Evolutionary conservation across 64 coral and sea anemone genomes (phyloP), one percentile per base, ranked within the genome.

Genomic region (Montipora sp.): DNA sequence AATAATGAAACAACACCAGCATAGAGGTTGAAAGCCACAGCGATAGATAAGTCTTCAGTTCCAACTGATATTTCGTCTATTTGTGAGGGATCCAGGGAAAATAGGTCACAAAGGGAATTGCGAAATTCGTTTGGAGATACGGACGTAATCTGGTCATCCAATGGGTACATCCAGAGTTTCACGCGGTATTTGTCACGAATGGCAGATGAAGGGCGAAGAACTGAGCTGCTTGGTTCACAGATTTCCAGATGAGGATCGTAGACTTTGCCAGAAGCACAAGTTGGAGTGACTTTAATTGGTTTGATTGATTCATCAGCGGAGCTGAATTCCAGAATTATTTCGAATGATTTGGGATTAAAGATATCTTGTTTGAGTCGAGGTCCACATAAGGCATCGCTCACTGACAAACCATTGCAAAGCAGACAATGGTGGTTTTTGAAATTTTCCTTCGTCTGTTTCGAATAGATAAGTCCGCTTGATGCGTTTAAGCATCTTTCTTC

Each of bases 281-380:
- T 43, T 23, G 83, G 5, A 5, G 23, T 44, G 2, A 78, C 59
- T 8, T 44, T 70, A 22, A 0, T 43, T 21, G 24, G 16, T 7
- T 51, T 5, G 70, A 4, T 21, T 58, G 53, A 6, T 55, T 16
- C 45, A 43, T 0, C 16, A 47, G 0, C 10, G n/a, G 53, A 12
- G 2, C 9, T 12, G 44, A 95, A 88, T 14, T 78, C 77, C 51
- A 97, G 76, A 45, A 97, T 4, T 51, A 94, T 94, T 68, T 97
- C 95, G 77, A 97, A 97, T 43, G 92, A 94, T 46, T 97, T 97
- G 4, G 95, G 95, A 1, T 94, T 88, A 47, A 97, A 97, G 5
- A 94, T 36, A 3, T 91, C 36, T 3, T 59, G 61, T 47, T 59
- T 87, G 2, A 84, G 79, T 5, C 65, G 50, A 22, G 95, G 95